Percentiles rank a stretch among this genome's conserved stretches.
phyloP scores from a whole-genome alignment of 2,888 invertebrate genomes.

The Pollenia labialis region DNA sequence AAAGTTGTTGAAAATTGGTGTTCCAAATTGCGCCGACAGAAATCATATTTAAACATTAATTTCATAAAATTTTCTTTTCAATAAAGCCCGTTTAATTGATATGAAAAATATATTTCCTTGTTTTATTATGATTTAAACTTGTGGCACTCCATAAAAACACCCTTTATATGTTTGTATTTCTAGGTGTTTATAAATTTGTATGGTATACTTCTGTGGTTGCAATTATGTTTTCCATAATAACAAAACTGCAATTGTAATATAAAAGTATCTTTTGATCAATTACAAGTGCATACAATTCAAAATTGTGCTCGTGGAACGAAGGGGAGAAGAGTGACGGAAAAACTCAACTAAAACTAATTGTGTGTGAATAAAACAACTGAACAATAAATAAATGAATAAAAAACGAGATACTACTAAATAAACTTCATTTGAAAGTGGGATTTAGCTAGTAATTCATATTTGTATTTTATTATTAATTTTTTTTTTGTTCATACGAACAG shows the following conservation, averaged over 20 bases:
- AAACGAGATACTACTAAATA: conserved; percentile 1
- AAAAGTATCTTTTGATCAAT: conserved; percentile 10
- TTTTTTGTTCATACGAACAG: not conserved
- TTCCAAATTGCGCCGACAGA: no score
- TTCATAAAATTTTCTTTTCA: no score
- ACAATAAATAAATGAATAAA: conserved; percentile 4
- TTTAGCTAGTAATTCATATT: conserved; percentile 10
- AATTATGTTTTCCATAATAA: conserved; percentile 39
- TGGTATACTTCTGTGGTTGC: not conserved
- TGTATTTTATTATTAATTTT: not conserved
- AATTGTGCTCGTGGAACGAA: not conserved
- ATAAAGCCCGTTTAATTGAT: no score
- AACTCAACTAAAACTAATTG: conserved; percentile 45
- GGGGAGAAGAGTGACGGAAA: not conserved
- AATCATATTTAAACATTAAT: no score
- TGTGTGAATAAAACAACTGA: conserved; percentile 38
- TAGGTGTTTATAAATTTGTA: not conserved
- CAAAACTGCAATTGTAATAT: conserved; percentile 45
- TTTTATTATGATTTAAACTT: no score
- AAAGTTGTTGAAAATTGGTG: no score
- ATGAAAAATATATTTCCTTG: no score
- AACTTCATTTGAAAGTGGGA: conserved; percentile 13
- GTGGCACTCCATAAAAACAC: no score
- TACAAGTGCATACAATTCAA: conserved; percentile 21
- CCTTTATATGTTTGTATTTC: no score